Evolutionary conservation across 2,797 vertebrate species (phyloP).

Genomic region (Lophius americanus): DNA sequence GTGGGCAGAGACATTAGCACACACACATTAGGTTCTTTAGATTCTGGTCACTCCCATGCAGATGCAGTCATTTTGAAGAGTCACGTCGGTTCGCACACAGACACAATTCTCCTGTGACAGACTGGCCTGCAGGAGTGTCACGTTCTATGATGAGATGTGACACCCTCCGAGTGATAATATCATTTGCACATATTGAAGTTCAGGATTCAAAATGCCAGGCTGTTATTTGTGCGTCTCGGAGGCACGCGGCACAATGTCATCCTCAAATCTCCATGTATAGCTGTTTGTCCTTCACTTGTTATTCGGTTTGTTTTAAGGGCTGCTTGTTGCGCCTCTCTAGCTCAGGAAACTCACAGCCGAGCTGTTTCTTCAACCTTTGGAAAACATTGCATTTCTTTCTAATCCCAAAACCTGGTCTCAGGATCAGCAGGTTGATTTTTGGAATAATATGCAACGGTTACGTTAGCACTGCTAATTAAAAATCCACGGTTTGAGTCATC

Average conservation of each 20-base stretch:
- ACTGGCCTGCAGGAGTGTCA: constrained; percentile 17
- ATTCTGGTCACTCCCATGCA: constrained; percentile 20
- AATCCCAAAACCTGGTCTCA: constrained; percentile 23
- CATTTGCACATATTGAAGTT: constrained; percentile 29
- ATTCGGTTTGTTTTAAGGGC: neutral
- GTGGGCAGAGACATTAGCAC: constrained; percentile 3
- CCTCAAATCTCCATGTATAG: neutral
- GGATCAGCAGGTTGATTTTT: constrained; percentile 43
- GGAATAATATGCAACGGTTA: constrained; percentile 24
- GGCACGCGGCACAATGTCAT: neutral
- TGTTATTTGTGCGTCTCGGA: constrained; percentile 7
- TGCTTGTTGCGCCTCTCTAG: constrained; percentile 2
- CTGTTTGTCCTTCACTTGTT: neutral
- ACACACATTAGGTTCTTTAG: neutral
- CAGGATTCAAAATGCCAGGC: constrained; percentile 18
- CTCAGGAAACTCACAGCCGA: too few relatives aligned
- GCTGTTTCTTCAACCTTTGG: too few relatives aligned
- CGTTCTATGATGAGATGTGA: constrained; percentile 39
- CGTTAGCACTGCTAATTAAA: constrained; percentile 50
- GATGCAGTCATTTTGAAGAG: constrained; percentile 22
- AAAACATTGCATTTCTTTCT: constrained; percentile 7
- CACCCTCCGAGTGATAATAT: constrained; percentile 21
- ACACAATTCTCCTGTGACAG: constrained; percentile 11
- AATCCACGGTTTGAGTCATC: constrained; percentile 34
- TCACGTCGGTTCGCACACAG: constrained; percentile 1